These are phyloP conservation scores for Trichonephila inaurata DNA, from an alignment of 1,140 invertebrate genomes.

Conservation along the genomic window DNA sequence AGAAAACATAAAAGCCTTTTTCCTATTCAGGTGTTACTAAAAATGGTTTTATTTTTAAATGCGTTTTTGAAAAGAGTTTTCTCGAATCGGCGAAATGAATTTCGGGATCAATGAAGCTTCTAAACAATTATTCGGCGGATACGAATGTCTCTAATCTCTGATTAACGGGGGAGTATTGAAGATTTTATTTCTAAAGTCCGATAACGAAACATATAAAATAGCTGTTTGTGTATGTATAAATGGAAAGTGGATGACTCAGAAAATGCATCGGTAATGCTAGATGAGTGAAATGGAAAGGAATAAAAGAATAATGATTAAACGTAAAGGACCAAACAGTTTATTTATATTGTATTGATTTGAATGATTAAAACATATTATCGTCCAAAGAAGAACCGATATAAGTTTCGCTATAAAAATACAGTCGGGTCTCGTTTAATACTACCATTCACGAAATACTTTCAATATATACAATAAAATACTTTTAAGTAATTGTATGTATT, in stretches of 20 bases:
- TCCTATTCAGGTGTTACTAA: conserved; percentile 5
- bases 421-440: too few species aligned
- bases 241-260: not conserved
- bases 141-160: not conserved
- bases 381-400: too few species aligned
- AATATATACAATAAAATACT: too few species aligned
- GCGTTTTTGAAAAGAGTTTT: not conserved
- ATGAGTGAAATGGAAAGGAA: not conserved
- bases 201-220: not conserved
- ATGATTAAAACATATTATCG: too few species aligned
- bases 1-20: conserved; percentile 20
- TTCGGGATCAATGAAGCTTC: conserved; percentile 44
- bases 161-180: conserved; percentile 9
- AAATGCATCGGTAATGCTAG: not conserved
- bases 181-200: conserved; percentile 6
- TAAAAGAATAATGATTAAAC: not conserved
- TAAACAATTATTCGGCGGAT: conserved; percentile 40
- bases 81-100: conserved; percentile 46
- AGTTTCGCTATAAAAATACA: too few species aligned
- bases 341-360: not conserved
- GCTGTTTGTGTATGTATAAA: not conserved
- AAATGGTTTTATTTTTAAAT: conserved; percentile 51
- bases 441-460: too few species aligned
- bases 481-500: too few species aligned
- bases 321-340: not conserved